These are phyloP conservation scores for Vandiemenella viatica DNA, from an alignment of 2,888 invertebrate genomes.

Conservation along the genomic window DNA sequence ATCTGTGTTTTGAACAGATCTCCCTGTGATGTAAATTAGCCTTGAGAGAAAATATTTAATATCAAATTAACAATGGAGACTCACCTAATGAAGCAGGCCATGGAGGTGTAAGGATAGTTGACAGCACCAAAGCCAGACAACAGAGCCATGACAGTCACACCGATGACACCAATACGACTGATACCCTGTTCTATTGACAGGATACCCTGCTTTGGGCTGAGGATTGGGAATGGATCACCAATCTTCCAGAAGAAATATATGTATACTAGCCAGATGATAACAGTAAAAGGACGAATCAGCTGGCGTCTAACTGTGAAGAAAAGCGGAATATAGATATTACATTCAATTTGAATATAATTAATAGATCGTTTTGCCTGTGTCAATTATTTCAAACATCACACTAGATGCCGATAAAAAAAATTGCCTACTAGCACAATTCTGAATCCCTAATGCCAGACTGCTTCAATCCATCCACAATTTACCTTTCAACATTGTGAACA, in stretches of 20 bases:
- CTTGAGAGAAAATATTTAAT: no score
- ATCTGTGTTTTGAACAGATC: no score
- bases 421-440: no score
- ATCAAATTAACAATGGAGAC: neutral
- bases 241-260: slow-evolving; percentile 97
- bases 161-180: slow-evolving; percentile 93
- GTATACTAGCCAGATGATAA: slow-evolving; percentile 77
- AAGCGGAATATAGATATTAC: neutral
- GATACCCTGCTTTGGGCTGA: slow-evolving; percentile 88
- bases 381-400: no score
- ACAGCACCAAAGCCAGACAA: slow-evolving; percentile 99
- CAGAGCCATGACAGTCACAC: slow-evolving; percentile 97
- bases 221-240: slow-evolving; percentile 95
- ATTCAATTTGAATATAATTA: no score
- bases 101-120: slow-evolving; percentile 96
- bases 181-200: slow-evolving; percentile 84
- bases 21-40: no score
- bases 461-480: no score
- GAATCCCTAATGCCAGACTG: no score
- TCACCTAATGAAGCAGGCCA: slow-evolving; percentile 90
- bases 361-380: no score
- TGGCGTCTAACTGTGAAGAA: slow-evolving; percentile 51
- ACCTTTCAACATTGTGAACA: no score
- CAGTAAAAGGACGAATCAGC: slow-evolving; percentile 62
- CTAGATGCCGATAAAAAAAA: no score